These are phyloP conservation scores for Baryphthengus martii DNA, from an alignment of 2,113 vertebrate genomes.

Conservation along the genomic window DNA sequence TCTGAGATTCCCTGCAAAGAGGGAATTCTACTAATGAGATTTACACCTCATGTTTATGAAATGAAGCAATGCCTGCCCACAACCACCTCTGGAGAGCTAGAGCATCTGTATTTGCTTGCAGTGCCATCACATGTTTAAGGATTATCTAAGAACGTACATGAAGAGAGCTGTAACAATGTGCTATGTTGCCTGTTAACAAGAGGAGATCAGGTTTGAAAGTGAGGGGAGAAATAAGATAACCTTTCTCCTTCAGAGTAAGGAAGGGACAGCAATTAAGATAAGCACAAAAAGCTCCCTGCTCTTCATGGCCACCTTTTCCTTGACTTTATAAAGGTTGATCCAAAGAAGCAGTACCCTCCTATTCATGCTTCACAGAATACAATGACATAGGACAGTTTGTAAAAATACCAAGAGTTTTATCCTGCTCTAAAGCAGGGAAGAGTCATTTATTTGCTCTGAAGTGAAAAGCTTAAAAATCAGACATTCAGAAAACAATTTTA, in stretches of 20 bases:
- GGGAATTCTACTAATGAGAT: background rate
- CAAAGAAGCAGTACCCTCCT: background rate
- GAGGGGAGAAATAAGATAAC: background rate
- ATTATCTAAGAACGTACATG: background rate
- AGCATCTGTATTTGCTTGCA: background rate
- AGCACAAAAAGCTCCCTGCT: background rate
- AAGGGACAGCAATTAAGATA: background rate
- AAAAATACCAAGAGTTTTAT: background rate
- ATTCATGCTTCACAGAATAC: background rate
- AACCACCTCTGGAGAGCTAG: background rate
- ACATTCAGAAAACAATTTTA: background rate
- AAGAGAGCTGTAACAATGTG: background rate
- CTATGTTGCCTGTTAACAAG: background rate
- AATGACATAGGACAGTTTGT: background rate
- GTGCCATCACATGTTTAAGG: background rate
- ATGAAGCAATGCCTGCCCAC: background rate
- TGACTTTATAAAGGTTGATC: background rate
- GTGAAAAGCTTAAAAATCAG: background rate
- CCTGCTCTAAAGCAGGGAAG: background rate
- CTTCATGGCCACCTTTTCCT: background rate
- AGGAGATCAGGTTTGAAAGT: background rate
- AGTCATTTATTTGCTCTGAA: background rate
- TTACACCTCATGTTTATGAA: background rate
- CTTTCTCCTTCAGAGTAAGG: background rate
- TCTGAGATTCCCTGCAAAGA: background rate